These are phyloP conservation scores for Rutilus rutilus DNA, from an alignment of 2,113 vertebrate species.

Conservation along the genomic window DNA sequence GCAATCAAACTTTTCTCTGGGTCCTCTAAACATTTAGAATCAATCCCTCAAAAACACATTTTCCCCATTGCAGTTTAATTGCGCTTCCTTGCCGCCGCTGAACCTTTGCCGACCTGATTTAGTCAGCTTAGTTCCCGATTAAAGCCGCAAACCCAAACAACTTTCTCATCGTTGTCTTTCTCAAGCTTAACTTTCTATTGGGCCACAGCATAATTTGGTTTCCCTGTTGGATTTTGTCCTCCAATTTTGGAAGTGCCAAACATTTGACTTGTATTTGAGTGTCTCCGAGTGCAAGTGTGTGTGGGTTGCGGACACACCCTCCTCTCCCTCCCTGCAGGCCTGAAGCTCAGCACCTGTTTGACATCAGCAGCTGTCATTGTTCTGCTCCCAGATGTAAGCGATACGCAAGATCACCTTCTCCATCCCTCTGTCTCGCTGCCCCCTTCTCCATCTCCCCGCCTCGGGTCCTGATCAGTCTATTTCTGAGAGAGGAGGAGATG, in stretches of 20 bases:
- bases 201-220: background rate
- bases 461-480: slow-evolving; percentile 16
- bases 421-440: slow-evolving; percentile 27
- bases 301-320: slow-evolving; percentile 39
- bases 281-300: slow-evolving; percentile 6
- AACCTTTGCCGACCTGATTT: background rate
- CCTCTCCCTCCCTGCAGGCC: slow-evolving; percentile 43
- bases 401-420: slow-evolving; percentile 50
- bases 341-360: slow-evolving; percentile 63
- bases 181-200: background rate
- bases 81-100: background rate
- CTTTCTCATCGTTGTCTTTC: slow-evolving; percentile 24
- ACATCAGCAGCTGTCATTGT: slow-evolving; percentile 62
- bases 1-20: background rate
- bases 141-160: slow-evolving; percentile 13
- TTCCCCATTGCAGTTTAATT: background rate
- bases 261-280: background rate
- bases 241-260: background rate
- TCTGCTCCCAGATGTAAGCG: slow-evolving; percentile 57
- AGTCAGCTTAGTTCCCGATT: slow-evolving; percentile 24
- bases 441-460: slow-evolving; percentile 18
- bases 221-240: background rate
- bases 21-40: background rate
- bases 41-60: slow-evolving; percentile 13
- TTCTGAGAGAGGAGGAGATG: slow-evolving; percentile 4